phyloP scores from a whole-genome alignment of 2,797 vertebrate genomes.

The Dallia pectoralis region DNA sequence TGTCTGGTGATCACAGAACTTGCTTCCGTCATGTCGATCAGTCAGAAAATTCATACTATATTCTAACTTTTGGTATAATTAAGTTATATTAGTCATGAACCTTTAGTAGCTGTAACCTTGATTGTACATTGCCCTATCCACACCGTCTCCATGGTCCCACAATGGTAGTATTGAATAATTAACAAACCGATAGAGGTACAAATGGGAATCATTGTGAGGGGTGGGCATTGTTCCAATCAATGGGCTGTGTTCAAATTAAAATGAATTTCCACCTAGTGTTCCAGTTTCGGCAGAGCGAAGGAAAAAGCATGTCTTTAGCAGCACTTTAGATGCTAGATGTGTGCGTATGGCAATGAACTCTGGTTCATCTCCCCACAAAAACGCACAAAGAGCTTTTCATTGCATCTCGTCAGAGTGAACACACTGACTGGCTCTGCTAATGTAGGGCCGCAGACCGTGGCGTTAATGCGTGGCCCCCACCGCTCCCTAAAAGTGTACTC shows the following conservation, averaged over 20 bases:
- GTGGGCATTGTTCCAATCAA: conserved; percentile 37
- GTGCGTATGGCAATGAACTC: conserved; percentile 63
- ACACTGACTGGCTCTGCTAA: not conserved
- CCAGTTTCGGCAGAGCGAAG: conserved; percentile 60
- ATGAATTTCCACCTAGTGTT: conserved; percentile 54
- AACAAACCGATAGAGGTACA: conserved; percentile 44
- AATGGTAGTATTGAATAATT: conserved; percentile 1
- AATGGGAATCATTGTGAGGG: not conserved
- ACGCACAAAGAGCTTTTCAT: conserved; percentile 66
- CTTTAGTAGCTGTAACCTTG: not conserved
- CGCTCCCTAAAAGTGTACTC: not conserved
- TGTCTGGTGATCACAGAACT: not conserved
- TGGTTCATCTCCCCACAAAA: conserved; percentile 73
- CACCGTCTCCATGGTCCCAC: not conserved
- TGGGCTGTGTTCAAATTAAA: conserved; percentile 68
- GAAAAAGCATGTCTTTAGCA: conserved; percentile 63
- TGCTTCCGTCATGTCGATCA: not conserved
- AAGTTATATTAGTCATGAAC: not conserved
- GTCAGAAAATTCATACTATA: not conserved
- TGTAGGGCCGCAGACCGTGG: not conserved
- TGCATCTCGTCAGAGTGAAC: conserved; percentile 52
- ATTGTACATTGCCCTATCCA: not conserved
- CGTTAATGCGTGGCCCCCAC: conserved; percentile 12
- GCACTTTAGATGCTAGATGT: conserved; percentile 65
- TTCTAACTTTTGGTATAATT: not conserved